Conservation (phyloP, 2,113 vertebrate species). For the Upupa epops region DNA sequence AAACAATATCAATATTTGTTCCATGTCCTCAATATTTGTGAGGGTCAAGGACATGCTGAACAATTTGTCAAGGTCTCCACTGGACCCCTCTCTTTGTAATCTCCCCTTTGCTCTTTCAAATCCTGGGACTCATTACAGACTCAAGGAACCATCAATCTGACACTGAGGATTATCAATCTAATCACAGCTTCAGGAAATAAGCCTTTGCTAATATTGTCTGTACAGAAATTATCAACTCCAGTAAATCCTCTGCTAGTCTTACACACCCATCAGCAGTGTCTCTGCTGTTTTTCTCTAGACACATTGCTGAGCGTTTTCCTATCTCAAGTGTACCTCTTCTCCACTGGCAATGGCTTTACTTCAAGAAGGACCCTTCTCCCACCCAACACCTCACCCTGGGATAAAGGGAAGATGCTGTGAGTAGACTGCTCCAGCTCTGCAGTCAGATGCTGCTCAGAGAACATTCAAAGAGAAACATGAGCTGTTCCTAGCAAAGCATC, state of each 20-base stretch:
- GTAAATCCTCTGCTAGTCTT: not conserved
- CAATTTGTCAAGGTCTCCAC: not conserved
- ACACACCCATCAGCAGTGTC: not conserved
- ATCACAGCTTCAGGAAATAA: slow-evolving; percentile 28
- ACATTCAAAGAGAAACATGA: not conserved
- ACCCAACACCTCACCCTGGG: not conserved
- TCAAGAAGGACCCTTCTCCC: not conserved
- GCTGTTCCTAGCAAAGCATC: not conserved
- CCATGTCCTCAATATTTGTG: not conserved
- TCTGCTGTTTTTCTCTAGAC: not conserved
- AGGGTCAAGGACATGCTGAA: not conserved
- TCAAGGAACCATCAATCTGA: not conserved
- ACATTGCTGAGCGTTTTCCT: not conserved
- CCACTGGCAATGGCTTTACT: not conserved
- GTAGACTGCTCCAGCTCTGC: not conserved
- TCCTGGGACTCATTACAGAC: not conserved
- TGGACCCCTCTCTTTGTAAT: not conserved
- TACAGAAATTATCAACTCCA: not conserved
- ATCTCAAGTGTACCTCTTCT: rapidly evolving
- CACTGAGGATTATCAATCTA: not conserved
- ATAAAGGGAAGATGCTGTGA: not conserved
- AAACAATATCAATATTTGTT: not conserved
- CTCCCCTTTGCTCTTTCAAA: not conserved
- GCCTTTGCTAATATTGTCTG: slow-evolving; percentile 6
- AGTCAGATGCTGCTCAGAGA: not conserved